Evolutionary conservation across 2,888 invertebrate genomes (phyloP).

Genomic region (Corbicula japonica): DNA sequence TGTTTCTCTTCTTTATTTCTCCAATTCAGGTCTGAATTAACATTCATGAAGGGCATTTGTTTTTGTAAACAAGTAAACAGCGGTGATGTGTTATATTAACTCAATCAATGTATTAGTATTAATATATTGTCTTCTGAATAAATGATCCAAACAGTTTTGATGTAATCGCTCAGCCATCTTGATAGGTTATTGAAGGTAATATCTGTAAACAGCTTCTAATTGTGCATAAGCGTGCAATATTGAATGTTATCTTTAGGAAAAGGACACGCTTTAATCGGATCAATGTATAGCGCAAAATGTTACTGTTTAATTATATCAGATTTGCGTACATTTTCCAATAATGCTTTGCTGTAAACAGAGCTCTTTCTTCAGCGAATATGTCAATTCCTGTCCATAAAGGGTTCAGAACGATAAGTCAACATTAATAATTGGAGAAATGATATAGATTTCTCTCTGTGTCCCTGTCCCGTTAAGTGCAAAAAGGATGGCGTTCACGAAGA

Average conservation of each 20-base stretch:
- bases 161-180: not conserved
- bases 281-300: constrained; percentile 38
- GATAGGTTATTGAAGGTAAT: constrained; percentile 3
- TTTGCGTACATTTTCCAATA: constrained; percentile 43
- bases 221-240: constrained; percentile 17
- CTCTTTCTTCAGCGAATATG: constrained; percentile 34
- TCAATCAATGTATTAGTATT: constrained; percentile 11
- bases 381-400: constrained; percentile 32
- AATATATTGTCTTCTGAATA: too few species aligned
- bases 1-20: too few species aligned
- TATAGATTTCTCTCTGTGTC: constrained; percentile 29
- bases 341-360: constrained; percentile 29
- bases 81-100: constrained; percentile 12
- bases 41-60: too few species aligned
- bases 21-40: too few species aligned
- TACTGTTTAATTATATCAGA: constrained; percentile 41
- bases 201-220: constrained; percentile 6
- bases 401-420: constrained; percentile 30
- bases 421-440: constrained; percentile 21
- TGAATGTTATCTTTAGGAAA: constrained; percentile 17
- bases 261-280: constrained; percentile 28
- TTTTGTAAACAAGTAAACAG: constrained; percentile 19
- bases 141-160: not conserved
- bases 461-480: too few species aligned
- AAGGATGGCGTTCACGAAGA: too few species aligned